phyloP scores from a whole-genome alignment of 2,888 invertebrate genomes.

The Archaeoteleia sp. region DNA sequence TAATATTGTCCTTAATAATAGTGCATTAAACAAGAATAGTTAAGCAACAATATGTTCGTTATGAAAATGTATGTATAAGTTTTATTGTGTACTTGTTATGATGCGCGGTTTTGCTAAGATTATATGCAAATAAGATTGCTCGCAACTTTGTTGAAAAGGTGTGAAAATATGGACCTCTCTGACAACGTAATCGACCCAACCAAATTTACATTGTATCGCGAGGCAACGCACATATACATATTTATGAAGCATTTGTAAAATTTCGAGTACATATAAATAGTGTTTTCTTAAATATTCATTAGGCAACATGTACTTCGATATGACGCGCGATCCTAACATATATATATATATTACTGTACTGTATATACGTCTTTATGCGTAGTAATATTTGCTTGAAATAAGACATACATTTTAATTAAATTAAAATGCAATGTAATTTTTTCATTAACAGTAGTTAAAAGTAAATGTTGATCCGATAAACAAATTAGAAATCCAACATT shows the following conservation, averaged over 20 bases:
- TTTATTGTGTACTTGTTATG: neutral
- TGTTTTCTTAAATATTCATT: constrained; percentile 48
- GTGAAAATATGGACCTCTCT: constrained; percentile 44
- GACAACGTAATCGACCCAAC: constrained; percentile 38
- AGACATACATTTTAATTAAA: too few relatives aligned
- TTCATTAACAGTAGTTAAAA: too few relatives aligned
- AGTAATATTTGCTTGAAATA: too few relatives aligned
- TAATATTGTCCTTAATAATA: too few relatives aligned
- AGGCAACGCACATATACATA: constrained; percentile 29
- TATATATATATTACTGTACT: too few relatives aligned
- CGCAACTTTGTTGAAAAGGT: constrained; percentile 36
- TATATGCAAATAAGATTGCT: constrained; percentile 41
- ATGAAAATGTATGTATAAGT: constrained; percentile 18
- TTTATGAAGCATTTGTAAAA: constrained; percentile 44
- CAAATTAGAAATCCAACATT: too few relatives aligned
- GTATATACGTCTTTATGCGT: too few relatives aligned
- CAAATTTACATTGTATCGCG: constrained; percentile 46
- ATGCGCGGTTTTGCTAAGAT: constrained; percentile 23
- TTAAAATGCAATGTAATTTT: too few relatives aligned
- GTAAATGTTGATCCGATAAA: too few relatives aligned
- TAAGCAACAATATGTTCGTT: too few relatives aligned
- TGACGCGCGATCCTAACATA: constrained; percentile 20
- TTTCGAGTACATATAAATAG: constrained; percentile 34
- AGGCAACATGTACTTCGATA: constrained; percentile 23
- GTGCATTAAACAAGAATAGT: too few relatives aligned